phyloP scores from a whole-genome alignment of 2,888 invertebrate genomes.

The Epinotia ramella region DNA sequence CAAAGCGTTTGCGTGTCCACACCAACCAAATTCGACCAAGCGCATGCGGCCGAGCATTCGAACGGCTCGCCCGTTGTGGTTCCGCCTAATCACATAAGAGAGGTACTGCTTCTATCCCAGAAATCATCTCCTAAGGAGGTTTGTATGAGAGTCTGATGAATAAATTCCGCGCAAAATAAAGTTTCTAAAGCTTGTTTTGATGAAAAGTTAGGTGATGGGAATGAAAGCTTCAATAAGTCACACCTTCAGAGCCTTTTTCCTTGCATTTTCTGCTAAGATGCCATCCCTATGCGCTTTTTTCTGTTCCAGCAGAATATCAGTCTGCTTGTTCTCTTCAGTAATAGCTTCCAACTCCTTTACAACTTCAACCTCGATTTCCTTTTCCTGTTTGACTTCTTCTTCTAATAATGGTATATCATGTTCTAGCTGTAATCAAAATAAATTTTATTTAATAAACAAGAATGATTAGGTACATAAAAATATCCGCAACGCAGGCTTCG shows the following conservation, averaged over 20 bases:
- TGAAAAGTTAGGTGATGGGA: background rate
- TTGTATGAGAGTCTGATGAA: background rate
- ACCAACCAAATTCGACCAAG: too few relatives aligned
- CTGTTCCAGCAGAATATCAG: constrained; percentile 66
- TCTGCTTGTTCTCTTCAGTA: constrained; percentile 63
- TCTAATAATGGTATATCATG: constrained; percentile 65
- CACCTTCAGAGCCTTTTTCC: constrained; percentile 68
- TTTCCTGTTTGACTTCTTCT: constrained; percentile 71
- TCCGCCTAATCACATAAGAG: background rate
- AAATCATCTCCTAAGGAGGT: too few relatives aligned
- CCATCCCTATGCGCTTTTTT: constrained; percentile 68
- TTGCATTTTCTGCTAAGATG: constrained; percentile 64
- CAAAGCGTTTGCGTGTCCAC: too few relatives aligned
- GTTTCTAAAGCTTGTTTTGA: background rate
- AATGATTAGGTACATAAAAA: too few relatives aligned
- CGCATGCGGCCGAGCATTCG: too few relatives aligned
- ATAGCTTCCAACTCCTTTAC: constrained; percentile 63
- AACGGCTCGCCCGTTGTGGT: too few relatives aligned
- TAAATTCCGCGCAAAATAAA: too few relatives aligned
- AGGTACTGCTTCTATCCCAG: background rate
- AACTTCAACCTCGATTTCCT: constrained; percentile 61
- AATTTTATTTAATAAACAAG: too few relatives aligned
- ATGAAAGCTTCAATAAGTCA: constrained; percentile 35
- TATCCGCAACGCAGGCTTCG: too few relatives aligned
- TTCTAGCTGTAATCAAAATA: constrained; percentile 65